These are phyloP conservation scores for Drosophila peninsularis DNA, from an alignment of 2,888 invertebrate species.

Conservation along the genomic window DNA sequence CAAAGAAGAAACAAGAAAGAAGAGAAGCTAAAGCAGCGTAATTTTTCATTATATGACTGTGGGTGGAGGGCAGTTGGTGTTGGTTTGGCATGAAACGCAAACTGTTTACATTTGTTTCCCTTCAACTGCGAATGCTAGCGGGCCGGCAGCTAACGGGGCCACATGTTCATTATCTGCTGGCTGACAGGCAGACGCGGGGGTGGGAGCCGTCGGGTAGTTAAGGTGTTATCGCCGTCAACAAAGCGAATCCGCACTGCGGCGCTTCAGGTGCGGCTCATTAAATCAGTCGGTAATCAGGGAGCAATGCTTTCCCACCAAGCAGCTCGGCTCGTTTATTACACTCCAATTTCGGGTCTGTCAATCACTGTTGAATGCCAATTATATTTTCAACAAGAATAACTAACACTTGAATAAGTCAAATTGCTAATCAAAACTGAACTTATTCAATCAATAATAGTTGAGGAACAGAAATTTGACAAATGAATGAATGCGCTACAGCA, in stretches of 20 bases:
- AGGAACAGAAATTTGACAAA: no score
- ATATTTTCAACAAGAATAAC: conserved; percentile 40
- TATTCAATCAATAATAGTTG: neutral
- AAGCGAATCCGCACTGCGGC: conserved; percentile 33
- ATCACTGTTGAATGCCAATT: conserved; percentile 63
- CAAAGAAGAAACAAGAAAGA: neutral
- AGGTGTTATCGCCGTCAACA: conserved; percentile 34
- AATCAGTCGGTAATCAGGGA: conserved; percentile 64
- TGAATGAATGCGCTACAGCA: neutral
- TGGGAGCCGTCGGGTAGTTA: conserved; percentile 1
- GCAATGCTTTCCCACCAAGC: conserved; percentile 31
- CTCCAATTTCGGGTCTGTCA: conserved; percentile 39
- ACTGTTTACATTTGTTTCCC: conserved; percentile 74
- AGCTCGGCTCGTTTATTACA: conserved; percentile 16
- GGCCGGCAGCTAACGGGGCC: neutral
- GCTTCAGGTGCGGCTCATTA: conserved; percentile 72
- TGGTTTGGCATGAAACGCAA: conserved; percentile 65
- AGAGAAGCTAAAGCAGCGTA: conserved; percentile 35
- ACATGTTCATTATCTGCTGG: conserved; percentile 31
- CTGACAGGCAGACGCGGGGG: conserved; percentile 12
- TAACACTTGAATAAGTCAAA: neutral
- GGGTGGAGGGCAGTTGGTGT: conserved; percentile 5
- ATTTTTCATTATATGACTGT: conserved; percentile 64
- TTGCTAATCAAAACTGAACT: neutral
- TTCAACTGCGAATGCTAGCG: conserved; percentile 28